Percentiles rank a stretch among this genome's conserved stretches.
Conservation (phyloP, 2,113 vertebrate species). For the Sapayoa aenigma region DNA sequence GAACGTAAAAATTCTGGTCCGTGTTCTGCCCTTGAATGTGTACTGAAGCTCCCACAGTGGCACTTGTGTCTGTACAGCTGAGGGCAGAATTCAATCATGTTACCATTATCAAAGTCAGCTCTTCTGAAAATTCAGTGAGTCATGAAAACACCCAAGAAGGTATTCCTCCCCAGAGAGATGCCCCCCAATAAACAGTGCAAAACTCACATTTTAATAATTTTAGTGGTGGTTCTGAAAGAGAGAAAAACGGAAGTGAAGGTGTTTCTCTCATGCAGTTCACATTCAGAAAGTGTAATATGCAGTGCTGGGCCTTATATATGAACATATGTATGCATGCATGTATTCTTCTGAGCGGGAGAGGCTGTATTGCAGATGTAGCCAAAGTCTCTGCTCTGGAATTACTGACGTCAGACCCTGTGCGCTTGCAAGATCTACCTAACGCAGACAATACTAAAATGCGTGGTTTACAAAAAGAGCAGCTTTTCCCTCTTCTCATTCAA, state of each 20-base stretch:
- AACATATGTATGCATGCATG: background rate
- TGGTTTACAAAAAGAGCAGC: background rate
- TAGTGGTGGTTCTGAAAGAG: background rate
- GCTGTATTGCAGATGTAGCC: background rate
- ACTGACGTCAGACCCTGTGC: background rate
- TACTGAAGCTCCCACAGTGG: background rate
- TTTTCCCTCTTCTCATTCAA: background rate
- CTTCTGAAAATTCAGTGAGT: background rate
- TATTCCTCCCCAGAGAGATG: background rate
- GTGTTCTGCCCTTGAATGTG: background rate
- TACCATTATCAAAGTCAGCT: background rate
- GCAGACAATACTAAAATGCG: background rate
- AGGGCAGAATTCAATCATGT: background rate
- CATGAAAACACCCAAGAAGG: background rate
- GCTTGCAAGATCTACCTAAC: background rate
- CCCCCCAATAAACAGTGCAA: background rate
- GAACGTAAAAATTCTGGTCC: background rate
- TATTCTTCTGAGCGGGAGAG: background rate
- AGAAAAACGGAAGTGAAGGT: background rate
- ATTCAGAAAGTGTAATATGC: accelerated
- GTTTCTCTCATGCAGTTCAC: background rate
- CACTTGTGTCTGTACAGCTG: background rate
- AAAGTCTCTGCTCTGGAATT: background rate
- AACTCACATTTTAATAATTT: background rate
- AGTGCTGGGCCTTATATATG: background rate